phyloP scores from a whole-genome alignment of 2,797 vertebrate genomes.

The Poecilia velifera region DNA sequence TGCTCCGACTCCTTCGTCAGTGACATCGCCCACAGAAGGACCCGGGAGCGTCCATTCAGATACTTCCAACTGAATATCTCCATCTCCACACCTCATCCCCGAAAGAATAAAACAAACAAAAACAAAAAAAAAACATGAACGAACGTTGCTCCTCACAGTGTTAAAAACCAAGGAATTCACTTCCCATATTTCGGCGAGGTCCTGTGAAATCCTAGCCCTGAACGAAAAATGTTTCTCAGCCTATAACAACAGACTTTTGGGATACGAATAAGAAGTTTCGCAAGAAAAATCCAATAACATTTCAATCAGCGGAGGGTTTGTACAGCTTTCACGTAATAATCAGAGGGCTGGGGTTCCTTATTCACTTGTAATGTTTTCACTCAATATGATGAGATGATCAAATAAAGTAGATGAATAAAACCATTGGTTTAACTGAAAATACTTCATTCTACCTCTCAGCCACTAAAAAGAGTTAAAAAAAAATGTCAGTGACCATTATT shows the following conservation, averaged over 20 bases:
- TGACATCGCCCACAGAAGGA: constrained; percentile 99
- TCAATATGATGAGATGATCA: constrained; percentile 73
- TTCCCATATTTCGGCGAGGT: constrained; percentile 62
- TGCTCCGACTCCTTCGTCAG: constrained; percentile 97
- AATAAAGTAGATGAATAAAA: constrained; percentile 74
- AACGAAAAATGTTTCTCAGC: constrained; percentile 68
- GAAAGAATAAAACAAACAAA: constrained; percentile 23
- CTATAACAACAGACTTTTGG: constrained; percentile 83
- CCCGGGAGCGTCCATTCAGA: constrained; percentile 99
- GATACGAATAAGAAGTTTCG: constrained; percentile 83
- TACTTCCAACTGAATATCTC: constrained; percentile 98
- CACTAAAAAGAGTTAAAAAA: constrained; percentile 72
- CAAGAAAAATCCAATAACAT: constrained; percentile 67
- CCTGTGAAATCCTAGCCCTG: constrained; percentile 61
- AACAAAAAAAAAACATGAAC: constrained; percentile 53
- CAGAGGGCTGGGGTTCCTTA: constrained; percentile 83
- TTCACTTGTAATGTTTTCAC: constrained; percentile 77
- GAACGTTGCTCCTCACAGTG: constrained; percentile 76
- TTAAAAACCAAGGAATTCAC: constrained; percentile 72
- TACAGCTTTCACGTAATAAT: constrained; percentile 82
- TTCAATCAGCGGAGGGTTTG: constrained; percentile 74
- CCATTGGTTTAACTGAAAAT: constrained; percentile 76
- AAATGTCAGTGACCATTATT: constrained; percentile 77
- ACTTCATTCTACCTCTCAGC: constrained; percentile 90
- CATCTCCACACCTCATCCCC: constrained; percentile 67